phyloP scores from a whole-genome alignment of 2,888 invertebrate genomes.

The Napeogenes inachia region DNA sequence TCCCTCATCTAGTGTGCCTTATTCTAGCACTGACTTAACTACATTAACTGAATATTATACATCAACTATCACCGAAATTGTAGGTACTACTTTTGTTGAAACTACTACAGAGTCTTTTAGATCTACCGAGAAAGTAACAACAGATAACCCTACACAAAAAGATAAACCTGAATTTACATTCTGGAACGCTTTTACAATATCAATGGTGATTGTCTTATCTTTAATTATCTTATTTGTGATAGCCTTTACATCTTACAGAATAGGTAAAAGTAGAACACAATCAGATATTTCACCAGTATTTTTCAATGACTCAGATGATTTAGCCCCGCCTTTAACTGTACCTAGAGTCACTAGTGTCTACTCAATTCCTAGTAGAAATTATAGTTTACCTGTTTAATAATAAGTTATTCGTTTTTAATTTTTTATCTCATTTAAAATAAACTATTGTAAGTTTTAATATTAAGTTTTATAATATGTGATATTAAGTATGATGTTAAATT shows the following conservation, averaged over 20 bases:
- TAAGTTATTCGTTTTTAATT: too few relatives aligned
- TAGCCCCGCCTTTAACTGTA: constrained; percentile 30
- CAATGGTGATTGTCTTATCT: constrained; percentile 33
- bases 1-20: too few relatives aligned
- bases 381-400: background rate
- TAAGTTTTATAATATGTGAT: too few relatives aligned
- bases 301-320: constrained; percentile 29
- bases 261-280: constrained; percentile 37
- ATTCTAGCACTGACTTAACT: too few relatives aligned
- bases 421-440: too few relatives aligned
- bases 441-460: too few relatives aligned
- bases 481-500: too few relatives aligned
- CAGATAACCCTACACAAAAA: constrained; percentile 9
- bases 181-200: constrained; percentile 43
- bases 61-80: too few relatives aligned
- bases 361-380: constrained; percentile 10
- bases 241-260: constrained; percentile 35
- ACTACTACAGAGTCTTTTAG: constrained; percentile 16
- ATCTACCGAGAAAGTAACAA: constrained; percentile 10
- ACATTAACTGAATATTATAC: too few relatives aligned
- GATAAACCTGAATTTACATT: constrained; percentile 25
- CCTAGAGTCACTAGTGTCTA: constrained; percentile 32
- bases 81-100: constrained; percentile 2
- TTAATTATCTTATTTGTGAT: constrained; percentile 34
- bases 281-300: constrained; percentile 22